Evolutionary conservation across 2,888 invertebrate genomes (phyloP).

Genomic region (Drosophila austrosaltans): DNA sequence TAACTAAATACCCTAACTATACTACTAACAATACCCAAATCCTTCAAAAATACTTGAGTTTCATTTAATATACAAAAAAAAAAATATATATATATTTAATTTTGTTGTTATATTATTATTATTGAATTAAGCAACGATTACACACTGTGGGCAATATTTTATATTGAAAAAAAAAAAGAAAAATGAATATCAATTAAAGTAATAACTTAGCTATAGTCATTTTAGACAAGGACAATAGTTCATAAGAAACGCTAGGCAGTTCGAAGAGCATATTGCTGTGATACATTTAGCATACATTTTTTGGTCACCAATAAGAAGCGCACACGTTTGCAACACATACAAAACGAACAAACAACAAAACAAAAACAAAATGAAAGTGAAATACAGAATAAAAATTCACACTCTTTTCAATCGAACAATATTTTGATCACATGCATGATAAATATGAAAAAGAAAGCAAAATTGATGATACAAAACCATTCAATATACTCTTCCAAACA

Average conservation of each 20-base stretch:
- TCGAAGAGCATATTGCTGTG: constrained; percentile 80
- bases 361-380: not conserved
- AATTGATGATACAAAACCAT: constrained; percentile 9
- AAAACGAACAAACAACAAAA: not conserved
- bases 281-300: constrained; percentile 78
- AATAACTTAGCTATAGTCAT: constrained; percentile 46
- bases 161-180: not conserved
- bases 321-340: constrained; percentile 33
- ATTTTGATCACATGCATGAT: constrained; percentile 27
- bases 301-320: constrained; percentile 50
- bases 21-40: constrained; percentile 24
- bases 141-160: constrained; percentile 32
- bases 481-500: constrained; percentile 20
- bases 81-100: not conserved
- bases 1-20: constrained; percentile 26
- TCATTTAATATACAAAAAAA: constrained; percentile 22
- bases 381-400: constrained; percentile 7
- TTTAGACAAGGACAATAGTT: constrained; percentile 67
- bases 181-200: constrained; percentile 23
- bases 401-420: constrained; percentile 3
- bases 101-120: constrained; percentile 3
- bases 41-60: constrained; percentile 46
- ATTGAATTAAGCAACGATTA: constrained; percentile 21
- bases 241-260: constrained; percentile 74
- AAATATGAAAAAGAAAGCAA: constrained; percentile 22